Evolutionary conservation across 2,888 invertebrate genomes (phyloP).

Genomic region (Thalpophila matura): DNA sequence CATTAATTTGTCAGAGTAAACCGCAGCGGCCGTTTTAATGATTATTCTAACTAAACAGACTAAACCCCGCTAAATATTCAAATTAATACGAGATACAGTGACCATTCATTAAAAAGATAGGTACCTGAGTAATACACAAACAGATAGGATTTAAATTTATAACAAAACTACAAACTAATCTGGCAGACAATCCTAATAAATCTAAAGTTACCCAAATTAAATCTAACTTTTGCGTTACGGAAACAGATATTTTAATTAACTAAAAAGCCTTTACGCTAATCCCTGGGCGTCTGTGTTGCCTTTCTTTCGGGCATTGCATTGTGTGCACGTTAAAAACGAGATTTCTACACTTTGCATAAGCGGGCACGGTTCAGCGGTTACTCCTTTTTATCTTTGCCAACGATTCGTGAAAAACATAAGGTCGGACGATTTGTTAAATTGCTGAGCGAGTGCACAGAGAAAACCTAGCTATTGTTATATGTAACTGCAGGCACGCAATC

Average conservation of each 20-base stretch:
- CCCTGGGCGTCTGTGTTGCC: slow-evolving; percentile 2
- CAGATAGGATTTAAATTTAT: slow-evolving; percentile 46
- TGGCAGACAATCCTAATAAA: slow-evolving; percentile 50
- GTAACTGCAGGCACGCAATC: slow-evolving; percentile 48
- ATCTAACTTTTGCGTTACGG: slow-evolving; percentile 46
- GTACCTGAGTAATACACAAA: slow-evolving; percentile 39
- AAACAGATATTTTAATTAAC: slow-evolving; percentile 58
- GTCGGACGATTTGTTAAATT: slow-evolving; percentile 69
- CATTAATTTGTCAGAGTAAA: slow-evolving; percentile 47
- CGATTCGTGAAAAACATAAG: slow-evolving; percentile 68
- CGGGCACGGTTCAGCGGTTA: slow-evolving; percentile 62
- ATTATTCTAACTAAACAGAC: slow-evolving; percentile 50
- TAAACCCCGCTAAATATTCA: slow-evolving; percentile 39
- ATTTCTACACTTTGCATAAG: slow-evolving; percentile 58
- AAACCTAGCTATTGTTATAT: slow-evolving; percentile 59
- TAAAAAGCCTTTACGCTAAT: slow-evolving; percentile 42
- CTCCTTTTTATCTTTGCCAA: slow-evolving; percentile 69
- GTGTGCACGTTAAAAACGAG: slow-evolving; percentile 37
- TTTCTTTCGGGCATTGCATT: slow-evolving; percentile 38
- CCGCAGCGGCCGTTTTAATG: slow-evolving; percentile 42
- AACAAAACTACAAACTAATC: slow-evolving; percentile 48
- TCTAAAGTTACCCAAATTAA: slow-evolving; percentile 48
- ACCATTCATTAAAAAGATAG: slow-evolving; percentile 58
- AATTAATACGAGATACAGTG: slow-evolving; percentile 45
- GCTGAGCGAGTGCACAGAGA: slow-evolving; percentile 65